phyloP scores from a whole-genome alignment of 2,888 invertebrate species.

The Nudaria mundana region DNA sequence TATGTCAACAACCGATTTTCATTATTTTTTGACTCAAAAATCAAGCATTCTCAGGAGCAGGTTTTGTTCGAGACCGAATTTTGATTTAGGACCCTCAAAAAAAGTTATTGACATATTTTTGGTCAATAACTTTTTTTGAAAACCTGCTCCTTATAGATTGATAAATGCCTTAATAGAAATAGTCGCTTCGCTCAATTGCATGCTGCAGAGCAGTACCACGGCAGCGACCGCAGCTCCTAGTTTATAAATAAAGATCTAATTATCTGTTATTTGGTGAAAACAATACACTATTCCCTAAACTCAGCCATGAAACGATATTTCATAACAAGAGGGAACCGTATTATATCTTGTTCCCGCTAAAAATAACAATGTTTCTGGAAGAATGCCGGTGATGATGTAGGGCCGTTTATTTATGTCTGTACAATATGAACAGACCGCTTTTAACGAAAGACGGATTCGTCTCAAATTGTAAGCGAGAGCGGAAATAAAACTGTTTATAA shows the following conservation, averaged over 20 bases:
- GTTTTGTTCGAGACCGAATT: too few species aligned
- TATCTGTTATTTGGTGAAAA: neutral
- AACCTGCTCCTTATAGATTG: too few species aligned
- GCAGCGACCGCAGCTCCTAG: too few species aligned
- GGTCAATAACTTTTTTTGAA: too few species aligned
- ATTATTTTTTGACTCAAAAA: too few species aligned
- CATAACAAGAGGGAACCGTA: neutral
- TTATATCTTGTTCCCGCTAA: slow-evolving; percentile 31
- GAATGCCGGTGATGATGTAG: slow-evolving; percentile 54
- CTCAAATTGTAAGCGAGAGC: slow-evolving; percentile 3
- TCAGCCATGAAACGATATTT: neutral
- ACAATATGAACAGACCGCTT: slow-evolving; percentile 41
- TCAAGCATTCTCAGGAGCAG: too few species aligned
- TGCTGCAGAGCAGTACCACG: too few species aligned
- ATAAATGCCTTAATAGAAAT: too few species aligned
- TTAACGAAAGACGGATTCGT: slow-evolving; percentile 27
- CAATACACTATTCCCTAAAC: neutral
- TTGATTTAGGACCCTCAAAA: too few species aligned
- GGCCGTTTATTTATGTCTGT: slow-evolving; percentile 44
- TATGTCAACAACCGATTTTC: too few species aligned
- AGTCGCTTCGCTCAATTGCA: too few species aligned
- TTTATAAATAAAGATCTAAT: neutral
- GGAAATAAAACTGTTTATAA: neutral
- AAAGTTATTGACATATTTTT: too few species aligned
- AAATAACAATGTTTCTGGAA: slow-evolving; percentile 49